Base-by-base conservation (phyloP, 2,113 vertebrate genomes). In the Myxocyprinus asiaticus region DNA sequence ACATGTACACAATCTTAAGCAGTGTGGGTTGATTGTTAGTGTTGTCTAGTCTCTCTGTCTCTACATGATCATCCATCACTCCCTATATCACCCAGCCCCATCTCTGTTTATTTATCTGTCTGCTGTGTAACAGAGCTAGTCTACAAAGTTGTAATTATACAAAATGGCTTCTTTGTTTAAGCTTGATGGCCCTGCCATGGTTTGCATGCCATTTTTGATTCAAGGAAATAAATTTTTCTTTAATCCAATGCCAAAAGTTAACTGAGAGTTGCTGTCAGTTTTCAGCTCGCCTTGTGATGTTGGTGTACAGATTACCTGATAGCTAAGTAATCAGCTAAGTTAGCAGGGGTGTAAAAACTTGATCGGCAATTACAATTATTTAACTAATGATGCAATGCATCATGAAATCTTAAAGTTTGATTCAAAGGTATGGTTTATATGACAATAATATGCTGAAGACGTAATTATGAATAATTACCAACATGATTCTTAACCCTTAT, bases 41-140 rank as follows among this genome's bases (percentile, higher is more conserved):
- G 43, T 50, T 59, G 76, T 78, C 65, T 78, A 78, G 76, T 78
- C 76, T 78, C 56, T 47, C n/a, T 62, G 66, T 69, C 77, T 78
- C 66, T 66, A 78, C 45, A 15, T 9, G 11, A 10, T 62, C 67
- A 62, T 70, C 22, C 56, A 73, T 79, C 65, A 67, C 56, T 58
- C 11, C 45, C 59, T 45, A 63, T 45, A 7, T 45, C 59, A 14
- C 6, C 58, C 43, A 44, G 63, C 44, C 11, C 59, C 59, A 44
- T 63, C 45, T 73, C 17, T 42, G 58, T 50, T 70, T 74, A 9
- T 56, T 59, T 50, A 15, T 73, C 17, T 42, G 58, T 50, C 78
- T 74, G 12, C 45, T 59, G 62, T 61, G 43, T 42, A 48, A 73
- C 15, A 51, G 17, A 63, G 70, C 10, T 0, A 4, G 15, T 22